Percentiles rank a stretch among this genome's conserved stretches.
Conservation (phyloP, 1,140 invertebrate species). For the Drosophila rufa region DNA sequence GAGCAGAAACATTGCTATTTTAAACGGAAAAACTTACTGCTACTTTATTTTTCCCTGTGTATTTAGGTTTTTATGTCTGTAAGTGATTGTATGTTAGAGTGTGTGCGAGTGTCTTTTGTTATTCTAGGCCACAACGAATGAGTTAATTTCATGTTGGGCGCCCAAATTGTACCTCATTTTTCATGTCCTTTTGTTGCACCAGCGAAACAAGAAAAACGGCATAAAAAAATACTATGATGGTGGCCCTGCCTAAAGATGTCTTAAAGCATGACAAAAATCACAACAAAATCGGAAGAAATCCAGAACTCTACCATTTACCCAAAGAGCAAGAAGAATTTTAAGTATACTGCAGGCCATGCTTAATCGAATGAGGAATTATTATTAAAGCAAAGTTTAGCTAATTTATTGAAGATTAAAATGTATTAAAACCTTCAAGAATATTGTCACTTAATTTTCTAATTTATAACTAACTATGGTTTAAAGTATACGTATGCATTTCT, state of each 20-base stretch:
- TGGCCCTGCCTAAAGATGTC: slow-evolving; percentile 11
- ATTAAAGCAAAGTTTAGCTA: no score
- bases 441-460: no score
- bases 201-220: slow-evolving; percentile 33
- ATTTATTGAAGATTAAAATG: not conserved
- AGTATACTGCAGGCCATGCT: not conserved
- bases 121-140: slow-evolving; percentile 70
- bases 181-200: slow-evolving; percentile 52
- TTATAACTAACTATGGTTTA: no score
- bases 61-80: not conserved
- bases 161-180: slow-evolving; percentile 64
- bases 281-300: slow-evolving; percentile 3
- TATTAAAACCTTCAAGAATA: not conserved
- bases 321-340: not conserved
- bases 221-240: slow-evolving; percentile 37
- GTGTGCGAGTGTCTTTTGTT: slow-evolving; percentile 56
- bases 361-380: no score
- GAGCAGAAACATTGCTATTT: no score
- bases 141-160: slow-evolving; percentile 75
- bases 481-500: no score
- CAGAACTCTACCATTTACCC: not conserved
- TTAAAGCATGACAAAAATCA: slow-evolving; percentile 20
- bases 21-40: not conserved
- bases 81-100: slow-evolving; percentile 11
- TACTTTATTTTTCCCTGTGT: not conserved